Percentiles rank a stretch among this genome's conserved stretches.
phyloP scores from a whole-genome alignment of 2,797 vertebrate genomes.

The Syndactyla subalaris region DNA sequence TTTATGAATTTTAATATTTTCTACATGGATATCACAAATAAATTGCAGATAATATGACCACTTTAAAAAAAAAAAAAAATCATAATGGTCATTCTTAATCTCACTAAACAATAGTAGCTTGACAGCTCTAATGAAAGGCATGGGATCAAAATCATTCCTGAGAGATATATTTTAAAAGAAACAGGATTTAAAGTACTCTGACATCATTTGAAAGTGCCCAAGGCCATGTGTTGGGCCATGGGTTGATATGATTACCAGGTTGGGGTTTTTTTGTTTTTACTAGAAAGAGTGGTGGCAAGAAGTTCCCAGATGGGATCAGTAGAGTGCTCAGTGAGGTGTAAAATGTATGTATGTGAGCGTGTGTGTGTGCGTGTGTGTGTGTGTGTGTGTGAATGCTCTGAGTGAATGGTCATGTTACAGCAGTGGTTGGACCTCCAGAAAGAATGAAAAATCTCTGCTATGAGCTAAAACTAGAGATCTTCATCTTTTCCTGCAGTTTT shows the following conservation, averaged over 20 bases:
- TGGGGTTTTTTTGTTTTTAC: neutral
- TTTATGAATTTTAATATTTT: constrained; percentile 18
- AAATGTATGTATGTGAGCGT: neutral
- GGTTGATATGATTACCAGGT: neutral
- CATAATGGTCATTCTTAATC: neutral
- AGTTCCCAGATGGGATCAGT: rapidly evolving
- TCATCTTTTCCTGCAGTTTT: neutral
- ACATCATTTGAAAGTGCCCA: neutral
- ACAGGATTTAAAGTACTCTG: neutral
- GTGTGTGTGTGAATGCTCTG: neutral
- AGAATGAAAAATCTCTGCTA: neutral
- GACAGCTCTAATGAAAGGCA: neutral
- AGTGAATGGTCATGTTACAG: neutral
- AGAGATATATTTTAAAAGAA: neutral
- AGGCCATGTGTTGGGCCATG: neutral
- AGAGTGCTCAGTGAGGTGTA: neutral
- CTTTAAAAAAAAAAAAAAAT: neutral
- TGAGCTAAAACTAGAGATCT: neutral
- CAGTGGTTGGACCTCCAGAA: neutral
- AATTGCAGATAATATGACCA: neutral
- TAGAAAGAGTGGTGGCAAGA: neutral
- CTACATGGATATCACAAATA: neutral
- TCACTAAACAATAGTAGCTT: neutral
- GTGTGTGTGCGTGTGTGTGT: rapidly evolving
- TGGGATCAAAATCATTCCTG: neutral